Evolutionary conservation across 2,888 invertebrate species (phyloP), one percentile per base, ranked within the genome.

Genomic region (Mythimna loreyi): DNA sequence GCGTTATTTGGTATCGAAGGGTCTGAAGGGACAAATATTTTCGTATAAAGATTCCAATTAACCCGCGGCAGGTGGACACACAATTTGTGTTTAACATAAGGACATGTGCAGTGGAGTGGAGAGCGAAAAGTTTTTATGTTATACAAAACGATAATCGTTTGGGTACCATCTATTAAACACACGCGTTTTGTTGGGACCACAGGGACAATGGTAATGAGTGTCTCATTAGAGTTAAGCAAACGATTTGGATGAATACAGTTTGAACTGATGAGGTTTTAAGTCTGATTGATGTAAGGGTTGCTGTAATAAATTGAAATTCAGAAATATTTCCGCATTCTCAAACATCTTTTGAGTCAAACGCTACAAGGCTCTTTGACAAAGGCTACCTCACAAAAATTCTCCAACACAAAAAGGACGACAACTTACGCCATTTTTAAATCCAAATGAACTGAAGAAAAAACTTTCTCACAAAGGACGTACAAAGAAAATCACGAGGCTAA

Each of bases 31-130:
- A 91, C 89, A 84, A 84, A 79, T 84, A 91, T 91, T 91, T 90
- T 89, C 90, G 89, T 87, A 89, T 91, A 92, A 92, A 92, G 91
- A 93, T 92, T 93, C 93, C 93, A 94, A 94, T 94, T 93, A 93
- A 90, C 83, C 81, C 75, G 80, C 88, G 91, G 91, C 92, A 93
- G 92, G 91, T 92, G 89, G 88, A 81, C 78, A 81, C 80, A 85
- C 81, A 85, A 83, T 84, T 87, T 86, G 81, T 84, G 86, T 86
- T 85, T 77, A 84, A 87, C 83, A 86, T 84, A 88, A 87, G 88
- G 89, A 88, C 86, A 87, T 85, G 86, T 84, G 86, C 84, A 85
- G 72, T 84, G 75, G 77, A 86, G 82, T 56, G 74, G 66, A 49
- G 81, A 86, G 25, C 79, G 68, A 80, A 87, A 85, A 81, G 84